Evolutionary conservation across 1,140 invertebrate genomes (phyloP).

Genomic region (Drosophila pruinosa): DNA sequence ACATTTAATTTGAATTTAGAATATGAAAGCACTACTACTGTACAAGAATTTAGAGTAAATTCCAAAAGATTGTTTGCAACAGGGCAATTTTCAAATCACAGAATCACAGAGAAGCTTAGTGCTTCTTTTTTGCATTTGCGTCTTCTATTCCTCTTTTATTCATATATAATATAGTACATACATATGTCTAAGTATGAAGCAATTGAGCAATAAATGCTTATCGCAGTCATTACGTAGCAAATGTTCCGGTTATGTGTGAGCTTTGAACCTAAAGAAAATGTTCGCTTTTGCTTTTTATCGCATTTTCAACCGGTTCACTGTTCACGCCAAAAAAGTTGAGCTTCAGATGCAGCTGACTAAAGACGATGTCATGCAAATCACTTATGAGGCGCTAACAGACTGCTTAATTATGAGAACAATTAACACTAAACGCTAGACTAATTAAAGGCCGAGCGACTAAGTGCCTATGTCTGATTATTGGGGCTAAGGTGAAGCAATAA

Average conservation of each 20-base stretch:
- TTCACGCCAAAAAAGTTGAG: neutral
- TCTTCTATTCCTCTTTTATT: neutral
- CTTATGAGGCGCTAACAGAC: neutral
- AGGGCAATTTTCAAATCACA: no score
- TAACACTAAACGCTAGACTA: neutral
- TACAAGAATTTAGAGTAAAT: no score
- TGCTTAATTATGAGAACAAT: neutral
- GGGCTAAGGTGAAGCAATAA: neutral
- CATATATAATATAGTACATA: no score
- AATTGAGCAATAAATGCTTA: constrained; percentile 25
- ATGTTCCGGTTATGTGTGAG: constrained; percentile 1
- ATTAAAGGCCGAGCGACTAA: neutral
- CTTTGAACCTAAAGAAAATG: constrained; percentile 24
- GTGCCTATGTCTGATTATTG: neutral
- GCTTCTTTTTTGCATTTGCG: neutral
- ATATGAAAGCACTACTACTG: no score
- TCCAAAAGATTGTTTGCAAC: no score
- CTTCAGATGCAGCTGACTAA: neutral
- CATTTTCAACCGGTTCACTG: constrained; percentile 1
- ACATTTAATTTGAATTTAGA: no score
- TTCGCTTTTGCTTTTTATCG: neutral
- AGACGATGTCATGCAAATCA: neutral
- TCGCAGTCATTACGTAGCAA: constrained; percentile 41
- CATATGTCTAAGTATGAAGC: no score
- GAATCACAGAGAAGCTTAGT: no score